phyloP scores from a whole-genome alignment of 2,113 vertebrate genomes.

The Nansenia antarctica region DNA sequence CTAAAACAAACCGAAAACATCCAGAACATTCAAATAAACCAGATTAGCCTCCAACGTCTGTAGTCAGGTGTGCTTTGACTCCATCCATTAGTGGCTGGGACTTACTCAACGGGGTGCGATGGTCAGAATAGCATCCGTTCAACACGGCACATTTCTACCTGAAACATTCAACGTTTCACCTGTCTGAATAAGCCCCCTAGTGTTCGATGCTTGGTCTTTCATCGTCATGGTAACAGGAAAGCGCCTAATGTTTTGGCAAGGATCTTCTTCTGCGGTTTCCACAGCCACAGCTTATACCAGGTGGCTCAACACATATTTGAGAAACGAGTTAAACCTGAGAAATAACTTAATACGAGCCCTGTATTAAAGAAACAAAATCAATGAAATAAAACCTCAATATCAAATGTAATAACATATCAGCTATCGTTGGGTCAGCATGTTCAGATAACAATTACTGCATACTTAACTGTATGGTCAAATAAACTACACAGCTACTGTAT shows the following conservation, averaged over 20 bases:
- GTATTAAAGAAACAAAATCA: constrained; percentile 8
- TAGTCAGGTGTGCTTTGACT: constrained; percentile 9
- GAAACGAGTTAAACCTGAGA: constrained; percentile 67
- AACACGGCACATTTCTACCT: neutral
- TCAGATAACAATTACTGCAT: constrained; percentile 30
- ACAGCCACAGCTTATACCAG: constrained; percentile 31
- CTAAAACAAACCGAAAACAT: constrained; percentile 22
- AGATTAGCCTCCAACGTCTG: constrained; percentile 14
- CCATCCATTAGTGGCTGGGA: neutral
- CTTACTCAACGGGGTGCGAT: neutral
- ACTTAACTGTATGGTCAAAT: constrained; percentile 7
- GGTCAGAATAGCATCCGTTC: neutral
- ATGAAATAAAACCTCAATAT: constrained; percentile 1
- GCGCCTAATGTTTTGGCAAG: constrained; percentile 71
- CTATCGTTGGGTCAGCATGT: neutral
- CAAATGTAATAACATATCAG: neutral
- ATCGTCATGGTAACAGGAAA: constrained; percentile 46
- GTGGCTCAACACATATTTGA: constrained; percentile 32
- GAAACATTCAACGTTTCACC: too few species aligned
- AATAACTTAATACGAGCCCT: constrained; percentile 32
- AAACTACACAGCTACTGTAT: neutral
- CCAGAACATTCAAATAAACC: constrained; percentile 14
- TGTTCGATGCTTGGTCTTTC: constrained; percentile 18
- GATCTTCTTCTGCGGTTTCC: constrained; percentile 44
- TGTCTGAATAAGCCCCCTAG: neutral